A percentile compares a stretch with the other conserved stretches of the same genome.
Conservation (phyloP, 1,140 invertebrate genomes). For the Drosophila sp. region DNA sequence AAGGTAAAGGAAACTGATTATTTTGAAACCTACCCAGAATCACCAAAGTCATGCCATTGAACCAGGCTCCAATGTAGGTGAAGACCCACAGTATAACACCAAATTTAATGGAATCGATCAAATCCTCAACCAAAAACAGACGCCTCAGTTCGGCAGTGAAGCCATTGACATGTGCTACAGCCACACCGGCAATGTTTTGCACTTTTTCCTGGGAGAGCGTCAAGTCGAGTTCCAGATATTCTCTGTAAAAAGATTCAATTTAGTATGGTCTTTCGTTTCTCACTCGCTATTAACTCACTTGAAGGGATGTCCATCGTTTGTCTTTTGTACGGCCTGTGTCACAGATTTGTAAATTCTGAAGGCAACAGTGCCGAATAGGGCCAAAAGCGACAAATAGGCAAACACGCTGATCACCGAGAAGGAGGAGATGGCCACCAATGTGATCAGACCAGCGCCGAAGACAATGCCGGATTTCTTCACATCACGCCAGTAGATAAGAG, state of each 20-base stretch:
- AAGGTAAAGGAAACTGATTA: too few relatives aligned
- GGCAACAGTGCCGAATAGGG: slow-evolving; percentile 92
- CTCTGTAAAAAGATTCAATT: slow-evolving; percentile 84
- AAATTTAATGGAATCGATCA: slow-evolving; percentile 98
- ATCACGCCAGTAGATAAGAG: slow-evolving; percentile 98
- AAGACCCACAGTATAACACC: slow-evolving; percentile 95
- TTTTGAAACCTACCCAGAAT: slow-evolving; percentile 90
- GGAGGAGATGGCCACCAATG: slow-evolving; percentile 95
- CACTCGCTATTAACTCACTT: slow-evolving; percentile 87
- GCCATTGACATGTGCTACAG: slow-evolving; percentile 93
- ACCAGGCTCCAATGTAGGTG: slow-evolving; percentile 98
- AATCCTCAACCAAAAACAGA: slow-evolving; percentile 97
- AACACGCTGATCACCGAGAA: slow-evolving; percentile 98
- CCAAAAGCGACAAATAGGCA: slow-evolving; percentile 93
- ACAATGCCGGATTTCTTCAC: slow-evolving; percentile 96
- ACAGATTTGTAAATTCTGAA: slow-evolving; percentile 98
- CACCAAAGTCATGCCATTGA: slow-evolving; percentile 98
- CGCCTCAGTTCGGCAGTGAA: slow-evolving; percentile 92
- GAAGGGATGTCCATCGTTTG: slow-evolving; percentile 98
- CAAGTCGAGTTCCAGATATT: slow-evolving; percentile 94
- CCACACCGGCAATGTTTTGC: slow-evolving; percentile 91
- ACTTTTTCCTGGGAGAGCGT: slow-evolving; percentile 94
- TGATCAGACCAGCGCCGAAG: slow-evolving; percentile 92
- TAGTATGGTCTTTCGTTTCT: background rate
- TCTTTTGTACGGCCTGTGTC: slow-evolving; percentile 98